A percentile compares a stretch with the other conserved stretches of the same genome.
Conservation (phyloP, 2,113 vertebrate genomes). For the Rana temporaria region DNA sequence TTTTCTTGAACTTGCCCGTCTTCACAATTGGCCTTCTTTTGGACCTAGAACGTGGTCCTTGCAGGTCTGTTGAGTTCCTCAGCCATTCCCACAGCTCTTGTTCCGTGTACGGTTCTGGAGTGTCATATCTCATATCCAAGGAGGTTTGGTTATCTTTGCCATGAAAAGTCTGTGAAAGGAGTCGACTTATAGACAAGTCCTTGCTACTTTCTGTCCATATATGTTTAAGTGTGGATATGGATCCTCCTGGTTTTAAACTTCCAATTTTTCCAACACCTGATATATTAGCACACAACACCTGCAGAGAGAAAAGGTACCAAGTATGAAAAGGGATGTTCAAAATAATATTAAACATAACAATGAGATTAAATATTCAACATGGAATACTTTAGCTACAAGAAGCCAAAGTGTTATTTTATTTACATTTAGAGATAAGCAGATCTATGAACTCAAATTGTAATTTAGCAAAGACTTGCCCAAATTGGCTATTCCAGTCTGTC, state of each 20-base stretch:
- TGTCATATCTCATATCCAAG: slow-evolving; percentile 93
- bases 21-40: slow-evolving; percentile 97
- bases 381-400: too few relatives aligned
- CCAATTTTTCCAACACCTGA: slow-evolving; percentile 86
- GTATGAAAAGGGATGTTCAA: not conserved
- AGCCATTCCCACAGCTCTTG: slow-evolving; percentile 99
- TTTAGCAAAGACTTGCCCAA: too few relatives aligned
- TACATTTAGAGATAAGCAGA: too few relatives aligned
- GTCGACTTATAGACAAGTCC: slow-evolving; percentile 96
- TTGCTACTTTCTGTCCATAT: slow-evolving; percentile 98
- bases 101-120: slow-evolving; percentile 96
- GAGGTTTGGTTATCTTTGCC: slow-evolving; percentile 95
- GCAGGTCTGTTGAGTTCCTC: slow-evolving; percentile 93
- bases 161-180: slow-evolving; percentile 95
- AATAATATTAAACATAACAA: not conserved
- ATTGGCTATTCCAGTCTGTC: too few relatives aligned
- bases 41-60: slow-evolving; percentile 90
- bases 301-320: slow-evolving; percentile 55
- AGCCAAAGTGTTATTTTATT: too few relatives aligned
- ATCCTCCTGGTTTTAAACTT: slow-evolving; percentile 89
- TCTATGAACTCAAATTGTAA: too few relatives aligned
- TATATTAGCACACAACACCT: slow-evolving; percentile 88
- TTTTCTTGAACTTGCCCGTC: slow-evolving; percentile 99
- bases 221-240: slow-evolving; percentile 93
- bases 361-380: not conserved